Base-by-base conservation (phyloP, 2,113 vertebrate species). In the Prietella phreatophila region DNA sequence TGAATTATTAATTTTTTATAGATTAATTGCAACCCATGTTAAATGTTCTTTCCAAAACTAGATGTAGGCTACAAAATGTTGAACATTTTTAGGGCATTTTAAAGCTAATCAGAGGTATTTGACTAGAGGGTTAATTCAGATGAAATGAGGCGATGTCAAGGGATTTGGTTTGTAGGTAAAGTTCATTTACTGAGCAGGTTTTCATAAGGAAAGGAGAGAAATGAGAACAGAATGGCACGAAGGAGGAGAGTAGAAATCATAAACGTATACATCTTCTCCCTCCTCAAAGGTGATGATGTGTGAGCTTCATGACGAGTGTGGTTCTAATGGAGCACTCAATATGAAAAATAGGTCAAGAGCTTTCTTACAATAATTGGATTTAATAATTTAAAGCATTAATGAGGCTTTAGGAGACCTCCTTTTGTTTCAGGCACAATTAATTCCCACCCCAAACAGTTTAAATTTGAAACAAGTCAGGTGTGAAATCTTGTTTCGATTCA, bases 351-450 rank as follows among this genome's bases (percentile, higher is more conserved):
- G 94, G 95, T 95, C 94, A 95, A 56, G 55, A 93, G 93, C 89
- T 75, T 86, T 92, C 86, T 87, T 92, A 89, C 89, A 92, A 94
- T 95, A 94, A 95, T 95, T 95, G 93, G 91, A 93, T 95, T 95
- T 94, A 95, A 95, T 94, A 94, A 95, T 95, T 94, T 90, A 94
- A 92, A 91, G 86, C 92, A 94, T 95, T 94, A 95, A 95, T 95
- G 93, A 91, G 91, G 90, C 71, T 83, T 89, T 85, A 88, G 89
- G 83, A 93, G 91, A 92, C 76, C 79, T 94, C 93, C 87, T 91
- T 93, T 94, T 93, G 91, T 94, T 93, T 93, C 91, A 47, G 81
- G 92, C 87, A 42, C 42, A 81, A 93, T 92, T 94, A 93, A 94
- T 95, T 95, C 90, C 93, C 93, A 90, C 83, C 89, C 91, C 89